These are phyloP conservation scores for Drosophila macrospina DNA, from an alignment of 2,888 invertebrate genomes.

Conservation along the genomic window DNA sequence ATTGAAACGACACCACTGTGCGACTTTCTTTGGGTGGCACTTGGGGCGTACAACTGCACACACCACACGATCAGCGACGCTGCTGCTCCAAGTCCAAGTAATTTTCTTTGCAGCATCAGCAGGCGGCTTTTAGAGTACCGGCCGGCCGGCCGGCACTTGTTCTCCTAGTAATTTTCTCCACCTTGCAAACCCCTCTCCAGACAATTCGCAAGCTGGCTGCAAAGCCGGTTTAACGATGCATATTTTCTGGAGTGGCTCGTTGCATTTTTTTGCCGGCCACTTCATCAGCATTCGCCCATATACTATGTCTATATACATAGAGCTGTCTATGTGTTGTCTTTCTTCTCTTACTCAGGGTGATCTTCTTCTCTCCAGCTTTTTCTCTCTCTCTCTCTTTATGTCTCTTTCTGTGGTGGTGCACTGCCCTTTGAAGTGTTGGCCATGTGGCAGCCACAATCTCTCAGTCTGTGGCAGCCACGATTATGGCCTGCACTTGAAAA, in stretches of 20 bases:
- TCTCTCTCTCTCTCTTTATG: neutral
- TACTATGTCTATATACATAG: conserved; percentile 33
- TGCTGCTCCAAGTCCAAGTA: conserved; percentile 34
- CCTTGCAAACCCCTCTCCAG: neutral
- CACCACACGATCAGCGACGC: conserved; percentile 4
- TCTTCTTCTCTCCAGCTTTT: conserved; percentile 21
- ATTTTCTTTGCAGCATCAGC: conserved; percentile 37
- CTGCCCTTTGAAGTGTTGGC: conserved; percentile 49
- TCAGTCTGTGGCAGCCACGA: conserved; percentile 5
- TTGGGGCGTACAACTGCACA: conserved; percentile 23
- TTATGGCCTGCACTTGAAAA: conserved; percentile 49
- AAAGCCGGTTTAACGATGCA: conserved; percentile 69
- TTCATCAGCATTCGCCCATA: conserved; percentile 50
- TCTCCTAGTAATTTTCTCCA: conserved; percentile 44
- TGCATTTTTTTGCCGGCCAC: conserved; percentile 69
- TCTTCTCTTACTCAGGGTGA: conserved; percentile 26
- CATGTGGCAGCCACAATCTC: conserved; percentile 44
- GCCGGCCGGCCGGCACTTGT: conserved; percentile 62
- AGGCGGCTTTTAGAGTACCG: conserved; percentile 34
- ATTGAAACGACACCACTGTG: conserved; percentile 54
- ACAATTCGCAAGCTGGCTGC: conserved; percentile 31
- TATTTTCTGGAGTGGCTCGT: conserved; percentile 64
- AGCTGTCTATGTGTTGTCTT: conserved; percentile 15
- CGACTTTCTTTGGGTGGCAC: conserved; percentile 56
- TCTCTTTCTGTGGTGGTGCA: conserved; percentile 36